A percentile compares a stretch with the other conserved stretches of the same genome.
Evolutionary conservation across 2,888 invertebrate species (phyloP).

Genomic region (Drosophila helvetica): DNA sequence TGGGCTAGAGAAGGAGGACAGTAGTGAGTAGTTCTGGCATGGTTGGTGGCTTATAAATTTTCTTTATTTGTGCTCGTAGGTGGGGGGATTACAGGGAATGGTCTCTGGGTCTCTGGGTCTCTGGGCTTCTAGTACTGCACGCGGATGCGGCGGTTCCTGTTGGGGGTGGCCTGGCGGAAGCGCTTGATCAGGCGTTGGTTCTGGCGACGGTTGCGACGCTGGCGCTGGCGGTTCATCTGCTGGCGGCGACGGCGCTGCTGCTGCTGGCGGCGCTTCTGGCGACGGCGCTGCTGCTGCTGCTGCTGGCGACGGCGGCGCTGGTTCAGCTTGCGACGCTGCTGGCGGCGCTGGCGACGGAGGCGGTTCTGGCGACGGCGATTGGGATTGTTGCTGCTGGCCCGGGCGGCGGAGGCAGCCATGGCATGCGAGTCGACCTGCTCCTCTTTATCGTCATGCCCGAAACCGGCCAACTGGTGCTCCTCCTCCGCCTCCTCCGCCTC

Average conservation of each 20-base stretch:
- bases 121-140: constrained; percentile 9
- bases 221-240: constrained; percentile 45
- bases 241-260: constrained; percentile 49
- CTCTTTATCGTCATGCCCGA: constrained; percentile 35
- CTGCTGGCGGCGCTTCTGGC: constrained; percentile 47
- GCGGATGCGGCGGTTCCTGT: constrained; percentile 49
- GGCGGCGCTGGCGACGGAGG: constrained; percentile 45
- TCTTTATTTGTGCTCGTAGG: too few relatives aligned
- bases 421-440: constrained; percentile 24
- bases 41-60: too few relatives aligned
- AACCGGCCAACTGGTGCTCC: constrained; percentile 8
- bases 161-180: constrained; percentile 45
- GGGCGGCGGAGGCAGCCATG: constrained; percentile 2
- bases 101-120: background rate
- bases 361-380: constrained; percentile 43
- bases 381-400: constrained; percentile 13
- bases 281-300: constrained; percentile 56
- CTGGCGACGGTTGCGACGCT: constrained; percentile 47
- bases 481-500: constrained; percentile 33
- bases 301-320: constrained; percentile 48
- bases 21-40: too few relatives aligned
- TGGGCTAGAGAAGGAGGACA: too few relatives aligned
- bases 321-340: constrained; percentile 45
- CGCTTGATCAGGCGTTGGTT: constrained; percentile 50
- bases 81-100: too few relatives aligned